Base-by-base conservation (phyloP, 2,113 vertebrate species). In the Pteronura brasiliensis region DNA sequence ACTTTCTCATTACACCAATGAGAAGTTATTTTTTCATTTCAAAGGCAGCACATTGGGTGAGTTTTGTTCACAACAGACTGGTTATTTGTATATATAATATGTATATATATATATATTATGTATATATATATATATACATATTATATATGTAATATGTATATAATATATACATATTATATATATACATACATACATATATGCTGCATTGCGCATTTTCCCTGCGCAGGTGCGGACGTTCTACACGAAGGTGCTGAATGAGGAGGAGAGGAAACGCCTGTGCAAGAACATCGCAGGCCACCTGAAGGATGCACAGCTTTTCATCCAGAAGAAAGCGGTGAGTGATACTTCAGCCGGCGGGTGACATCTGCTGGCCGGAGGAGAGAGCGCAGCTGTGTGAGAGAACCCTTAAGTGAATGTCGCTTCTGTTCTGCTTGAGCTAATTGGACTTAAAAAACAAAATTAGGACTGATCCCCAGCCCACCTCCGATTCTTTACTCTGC, bases 241-340 rank as follows among this genome's bases (percentile, higher is more conserved):
- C 89, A 98, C 96, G 2, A 96, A 99, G 13, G 99, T 99, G 39
- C 98, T 99, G 98, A 99, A 98, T 0, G 99, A 99, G 7, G 99
- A 99, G 0, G 98, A 99, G 97, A 99, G 99, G 6, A 98, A 98
- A 82, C 99, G 99, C 44, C 98, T 99, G 42, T 99, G 99, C n/a
- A 98, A 99, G 93, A 99, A 99, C 97, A 97, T 99, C 52, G 99
- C 99, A 0, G 97, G 98, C 0, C 98, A 98, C 4, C 98, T 99
- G 52, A 99, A 99, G 86, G 99, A 98, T 13, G 99, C 99, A 0
- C 99, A 99, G 9, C 98, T 99, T 18, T 99, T 99, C 98, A 99
- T 99, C 98, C 99, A 99, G 97, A 99, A 99, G 95, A 99, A 99
- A 98, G 99, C 98, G 97, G 99, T 99, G 98, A 99, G 99, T 98